Base-by-base conservation (phyloP, 2,888 invertebrate genomes). In the Andrena hattorfiana region DNA sequence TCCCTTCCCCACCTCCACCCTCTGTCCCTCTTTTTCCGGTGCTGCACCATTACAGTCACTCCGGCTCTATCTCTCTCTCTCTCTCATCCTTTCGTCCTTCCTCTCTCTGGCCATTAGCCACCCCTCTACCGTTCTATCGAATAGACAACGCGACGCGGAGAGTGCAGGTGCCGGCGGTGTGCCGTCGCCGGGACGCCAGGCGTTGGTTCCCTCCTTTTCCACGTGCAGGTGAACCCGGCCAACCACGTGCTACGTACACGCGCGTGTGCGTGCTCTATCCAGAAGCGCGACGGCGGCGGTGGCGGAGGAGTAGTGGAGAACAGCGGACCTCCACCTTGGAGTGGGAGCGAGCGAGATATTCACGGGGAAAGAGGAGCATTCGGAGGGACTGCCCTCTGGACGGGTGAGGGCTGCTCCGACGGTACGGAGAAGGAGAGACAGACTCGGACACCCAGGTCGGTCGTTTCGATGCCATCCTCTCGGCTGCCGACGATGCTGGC, bases 141-240 rank as follows among this genome's bases (percentile, higher is more conserved):
- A 87, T 89, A 88, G 88, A 88, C 79, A 86, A 85, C 59, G 74
- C 70, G 78, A 73, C 69, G 81, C 78, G 62, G 72, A 59, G 83
- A 88, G 51, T 26, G 83, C 90, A 87, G 87, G 90, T 89, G 87
- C 83, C 76, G 16, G 73, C 64, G 51, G 32, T 35, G 32, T 62
- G 72, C 67, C 81, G 75, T 80, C 84, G 75, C 82, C 84, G 82
- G 78, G 76, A 85, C 83, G 83, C 84, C 81, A 71, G 80, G 77
- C 84, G 83, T 84, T 85, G 84, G 82, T 77, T 88, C 88, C 85
- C 85, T 87, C 81, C 85, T 85, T 85, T 77, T 73, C 71, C 75
- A 66, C 69, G 70, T 59, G 70, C 84, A 87, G 87, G 86, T 87
- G 81, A 85, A 85, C 67, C 72, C 78, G 85, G 85, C 87, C 87